Percentiles rank a stretch among this genome's conserved stretches.
Conservation (phyloP, 1,140 invertebrate species). For the Schlechtendalia chinensis region DNA sequence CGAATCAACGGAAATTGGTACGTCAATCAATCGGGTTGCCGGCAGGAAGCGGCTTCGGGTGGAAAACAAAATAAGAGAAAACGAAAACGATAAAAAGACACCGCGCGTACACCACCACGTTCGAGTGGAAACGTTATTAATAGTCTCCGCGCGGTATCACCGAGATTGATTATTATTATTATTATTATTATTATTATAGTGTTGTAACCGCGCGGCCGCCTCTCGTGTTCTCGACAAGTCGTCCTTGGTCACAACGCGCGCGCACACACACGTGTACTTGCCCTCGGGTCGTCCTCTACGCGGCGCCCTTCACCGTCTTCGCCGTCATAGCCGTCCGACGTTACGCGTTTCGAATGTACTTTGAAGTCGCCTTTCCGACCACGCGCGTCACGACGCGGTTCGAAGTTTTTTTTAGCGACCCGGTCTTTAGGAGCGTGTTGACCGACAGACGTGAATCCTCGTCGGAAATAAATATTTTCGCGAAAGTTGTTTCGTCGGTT, state of each 20-base stretch:
- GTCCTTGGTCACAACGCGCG: conserved; percentile 41
- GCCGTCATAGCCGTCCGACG: no score
- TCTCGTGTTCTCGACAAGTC: conserved; percentile 45
- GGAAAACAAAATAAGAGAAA: conserved; percentile 40
- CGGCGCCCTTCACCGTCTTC: not conserved
- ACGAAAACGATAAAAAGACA: conserved; percentile 10
- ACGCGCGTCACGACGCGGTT: no score
- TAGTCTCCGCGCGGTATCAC: conserved; percentile 32
- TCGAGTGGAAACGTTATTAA: conserved; percentile 45
- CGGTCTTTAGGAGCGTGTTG: no score
- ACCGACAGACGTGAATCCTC: no score
- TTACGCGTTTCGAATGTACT: no score
- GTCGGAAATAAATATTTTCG: no score
- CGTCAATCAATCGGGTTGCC: conserved; percentile 38
- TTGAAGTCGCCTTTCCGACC: no score
- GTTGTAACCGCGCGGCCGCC: not conserved
- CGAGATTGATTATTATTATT: conserved; percentile 48
- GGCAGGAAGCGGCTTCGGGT: conserved; percentile 45
- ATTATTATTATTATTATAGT: no score
- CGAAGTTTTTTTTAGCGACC: no score
- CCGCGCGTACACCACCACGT: no score
- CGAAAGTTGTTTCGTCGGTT: no score
- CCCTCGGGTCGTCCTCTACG: conserved; percentile 22
- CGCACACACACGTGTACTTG: no score
- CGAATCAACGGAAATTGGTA: conserved; percentile 49